phyloP scores from a whole-genome alignment of 2,797 vertebrate genomes.

The Rhyacichthys aspro region DNA sequence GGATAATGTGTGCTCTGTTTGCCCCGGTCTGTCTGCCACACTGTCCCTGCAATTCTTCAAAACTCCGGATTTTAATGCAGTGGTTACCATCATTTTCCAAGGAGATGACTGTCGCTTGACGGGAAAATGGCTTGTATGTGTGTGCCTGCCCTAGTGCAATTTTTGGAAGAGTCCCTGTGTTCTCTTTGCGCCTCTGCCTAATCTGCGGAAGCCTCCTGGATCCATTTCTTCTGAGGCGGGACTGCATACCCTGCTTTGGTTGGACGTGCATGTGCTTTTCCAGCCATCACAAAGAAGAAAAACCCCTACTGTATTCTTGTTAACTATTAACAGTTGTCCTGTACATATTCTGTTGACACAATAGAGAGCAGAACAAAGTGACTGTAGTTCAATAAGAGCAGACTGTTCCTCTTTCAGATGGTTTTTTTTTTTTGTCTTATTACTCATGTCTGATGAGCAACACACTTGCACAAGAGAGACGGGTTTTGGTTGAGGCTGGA shows the following conservation, averaged over 20 bases:
- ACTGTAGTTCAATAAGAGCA: constrained; percentile 66
- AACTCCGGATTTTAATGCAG: constrained; percentile 61
- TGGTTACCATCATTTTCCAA: constrained; percentile 74
- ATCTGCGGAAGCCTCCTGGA: constrained; percentile 70
- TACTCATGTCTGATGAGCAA: constrained; percentile 65
- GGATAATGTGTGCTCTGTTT: constrained; percentile 44
- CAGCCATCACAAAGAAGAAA: constrained; percentile 71
- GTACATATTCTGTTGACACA: constrained; percentile 58
- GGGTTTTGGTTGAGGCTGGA: constrained; percentile 74
- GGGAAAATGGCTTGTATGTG: constrained; percentile 67
- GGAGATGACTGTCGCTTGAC: constrained; percentile 69
- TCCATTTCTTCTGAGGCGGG: constrained; percentile 61
- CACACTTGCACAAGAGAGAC: constrained; percentile 60
- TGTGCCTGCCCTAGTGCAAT: constrained; percentile 59
- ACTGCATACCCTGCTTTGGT: constrained; percentile 69
- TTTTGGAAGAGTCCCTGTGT: constrained; percentile 62
- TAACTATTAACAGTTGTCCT: constrained; percentile 12
- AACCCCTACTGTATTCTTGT: constrained; percentile 62
- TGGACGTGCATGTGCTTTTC: constrained; percentile 66
- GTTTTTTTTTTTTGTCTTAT: constrained; percentile 78
- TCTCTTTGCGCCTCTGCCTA: constrained; percentile 63
- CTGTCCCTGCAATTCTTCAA: constrained; percentile 69
- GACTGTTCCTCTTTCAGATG: constrained; percentile 62
- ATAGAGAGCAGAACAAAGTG: constrained; percentile 69
- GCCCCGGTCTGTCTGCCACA: constrained; percentile 36